A percentile compares a stretch with the other conserved stretches of the same genome.
Evolutionary conservation across 92 coral and sea anemone species (phyloP).

Genomic region (Paramuricea clavata): DNA sequence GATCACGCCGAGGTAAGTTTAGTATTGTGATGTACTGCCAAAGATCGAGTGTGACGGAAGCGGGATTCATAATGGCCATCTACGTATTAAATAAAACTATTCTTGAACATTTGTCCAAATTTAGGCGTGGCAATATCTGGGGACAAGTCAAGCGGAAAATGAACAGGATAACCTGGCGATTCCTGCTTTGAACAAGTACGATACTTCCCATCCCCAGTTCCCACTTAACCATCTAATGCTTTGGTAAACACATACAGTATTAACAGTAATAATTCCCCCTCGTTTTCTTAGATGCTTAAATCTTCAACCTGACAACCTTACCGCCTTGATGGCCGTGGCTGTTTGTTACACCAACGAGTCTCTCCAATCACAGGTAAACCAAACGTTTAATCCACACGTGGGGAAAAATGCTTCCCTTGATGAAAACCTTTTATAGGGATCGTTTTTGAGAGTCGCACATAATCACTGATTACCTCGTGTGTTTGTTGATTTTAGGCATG

Average conservation of each 20-base stretch:
- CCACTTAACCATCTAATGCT: neutral
- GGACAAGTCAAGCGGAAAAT: conserved; percentile 98
- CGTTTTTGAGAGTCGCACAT: no score
- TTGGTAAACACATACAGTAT: neutral
- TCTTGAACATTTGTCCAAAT: neutral
- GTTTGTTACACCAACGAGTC: conserved; percentile 98
- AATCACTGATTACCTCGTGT: neutral
- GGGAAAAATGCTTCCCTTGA: no score
- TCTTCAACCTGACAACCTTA: conserved; percentile 83
- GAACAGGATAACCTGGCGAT: conserved; percentile 95
- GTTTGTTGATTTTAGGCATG: conserved; percentile 74
- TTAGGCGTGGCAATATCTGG: conserved; percentile 98
- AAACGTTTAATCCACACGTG: no score
- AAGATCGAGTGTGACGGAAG: neutral
- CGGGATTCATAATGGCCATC: neutral
- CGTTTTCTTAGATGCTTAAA: conserved; percentile 76
- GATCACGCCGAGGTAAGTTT: conserved; percentile 89
- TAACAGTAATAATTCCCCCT: neutral
- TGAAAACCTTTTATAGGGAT: no score
- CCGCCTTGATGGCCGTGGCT: conserved; percentile 92
- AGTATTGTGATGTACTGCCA: neutral
- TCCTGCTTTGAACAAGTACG: conserved; percentile 89
- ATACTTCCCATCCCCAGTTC: neutral
- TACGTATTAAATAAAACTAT: neutral
- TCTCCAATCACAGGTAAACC: conserved; percentile 93